Evolutionary conservation across 1,140 invertebrate genomes (phyloP).

Genomic region (Drosophila ficusphila): DNA sequence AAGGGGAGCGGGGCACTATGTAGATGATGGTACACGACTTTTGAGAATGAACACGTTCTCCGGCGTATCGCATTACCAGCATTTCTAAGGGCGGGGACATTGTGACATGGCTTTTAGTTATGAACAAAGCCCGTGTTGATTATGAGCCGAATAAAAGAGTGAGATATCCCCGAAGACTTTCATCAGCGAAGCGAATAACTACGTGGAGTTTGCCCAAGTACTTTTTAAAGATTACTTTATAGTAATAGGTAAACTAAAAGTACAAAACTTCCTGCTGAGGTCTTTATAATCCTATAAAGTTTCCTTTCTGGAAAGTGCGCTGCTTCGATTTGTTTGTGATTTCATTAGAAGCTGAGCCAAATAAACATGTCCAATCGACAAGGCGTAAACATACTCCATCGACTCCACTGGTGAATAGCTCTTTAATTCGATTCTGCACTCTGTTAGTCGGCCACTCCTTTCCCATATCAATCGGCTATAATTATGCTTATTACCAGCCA

Average conservation of each 20-base stretch:
- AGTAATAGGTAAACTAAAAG: no score
- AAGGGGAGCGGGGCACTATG: slow-evolving; percentile 1
- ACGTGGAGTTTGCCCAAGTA: neutral
- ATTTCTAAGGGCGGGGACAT: slow-evolving; percentile 61
- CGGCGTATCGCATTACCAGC: slow-evolving; percentile 65
- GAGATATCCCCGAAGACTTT: slow-evolving; percentile 16
- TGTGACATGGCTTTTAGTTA: slow-evolving; percentile 45
- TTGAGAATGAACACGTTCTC: slow-evolving; percentile 74
- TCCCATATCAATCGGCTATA: slow-evolving; percentile 65
- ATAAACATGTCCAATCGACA: slow-evolving; percentile 6
- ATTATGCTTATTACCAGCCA: slow-evolving; percentile 73
- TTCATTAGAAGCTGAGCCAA: neutral
- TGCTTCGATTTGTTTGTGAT: slow-evolving; percentile 1
- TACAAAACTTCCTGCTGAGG: neutral
- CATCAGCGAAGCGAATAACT: neutral
- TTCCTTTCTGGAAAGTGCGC: neutral
- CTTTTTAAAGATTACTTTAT: neutral
- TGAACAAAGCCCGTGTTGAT: slow-evolving; percentile 41
- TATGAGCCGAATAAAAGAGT: slow-evolving; percentile 13
- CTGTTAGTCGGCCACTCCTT: slow-evolving; percentile 42
- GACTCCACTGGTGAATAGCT: slow-evolving; percentile 6
- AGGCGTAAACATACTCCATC: slow-evolving; percentile 12
- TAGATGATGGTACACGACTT: slow-evolving; percentile 53
- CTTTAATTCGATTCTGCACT: slow-evolving; percentile 8
- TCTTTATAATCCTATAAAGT: neutral